Conservation (phyloP, 2,888 invertebrate species). For the Napeogenes inachia region DNA sequence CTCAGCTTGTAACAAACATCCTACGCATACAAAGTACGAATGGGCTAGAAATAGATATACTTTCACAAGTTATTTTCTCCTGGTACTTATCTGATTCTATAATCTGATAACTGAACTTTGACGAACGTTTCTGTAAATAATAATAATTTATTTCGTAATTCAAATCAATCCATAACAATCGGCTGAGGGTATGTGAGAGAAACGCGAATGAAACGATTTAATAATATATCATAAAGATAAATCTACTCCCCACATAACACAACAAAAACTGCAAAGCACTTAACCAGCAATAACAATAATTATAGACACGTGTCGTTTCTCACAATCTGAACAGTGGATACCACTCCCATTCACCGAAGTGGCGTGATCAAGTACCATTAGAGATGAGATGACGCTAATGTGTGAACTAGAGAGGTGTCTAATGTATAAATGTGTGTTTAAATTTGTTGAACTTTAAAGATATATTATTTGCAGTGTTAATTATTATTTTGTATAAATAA, state of each 20-base stretch:
- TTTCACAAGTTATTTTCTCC: not conserved
- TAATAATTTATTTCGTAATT: not conserved
- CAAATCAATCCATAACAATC: not conserved
- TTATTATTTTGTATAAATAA: not conserved
- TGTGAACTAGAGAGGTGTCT: constrained; percentile 22
- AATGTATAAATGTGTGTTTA: constrained; percentile 3
- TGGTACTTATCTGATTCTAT: not conserved
- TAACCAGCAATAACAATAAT: constrained; percentile 10
- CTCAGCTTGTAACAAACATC: not conserved
- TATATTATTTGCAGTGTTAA: not conserved
- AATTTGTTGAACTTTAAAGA: not conserved
- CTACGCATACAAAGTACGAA: constrained; percentile 21
- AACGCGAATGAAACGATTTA: not conserved
- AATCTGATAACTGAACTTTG: not conserved
- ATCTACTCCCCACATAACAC: constrained; percentile 1
- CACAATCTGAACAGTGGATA: constrained; percentile 27
- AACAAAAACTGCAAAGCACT: not conserved
- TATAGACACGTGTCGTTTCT: constrained; percentile 32
- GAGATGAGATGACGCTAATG: constrained; percentile 27
- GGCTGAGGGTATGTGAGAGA: not conserved
- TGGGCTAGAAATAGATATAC: not conserved
- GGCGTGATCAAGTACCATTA: constrained; percentile 35
- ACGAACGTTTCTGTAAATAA: not conserved
- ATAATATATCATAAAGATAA: constrained; percentile 1
- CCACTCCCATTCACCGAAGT: constrained; percentile 13